Evolutionary conservation across 2,888 invertebrate species (phyloP), one percentile per base, ranked within the genome.

Genomic region (Perizoma affinitatum): DNA sequence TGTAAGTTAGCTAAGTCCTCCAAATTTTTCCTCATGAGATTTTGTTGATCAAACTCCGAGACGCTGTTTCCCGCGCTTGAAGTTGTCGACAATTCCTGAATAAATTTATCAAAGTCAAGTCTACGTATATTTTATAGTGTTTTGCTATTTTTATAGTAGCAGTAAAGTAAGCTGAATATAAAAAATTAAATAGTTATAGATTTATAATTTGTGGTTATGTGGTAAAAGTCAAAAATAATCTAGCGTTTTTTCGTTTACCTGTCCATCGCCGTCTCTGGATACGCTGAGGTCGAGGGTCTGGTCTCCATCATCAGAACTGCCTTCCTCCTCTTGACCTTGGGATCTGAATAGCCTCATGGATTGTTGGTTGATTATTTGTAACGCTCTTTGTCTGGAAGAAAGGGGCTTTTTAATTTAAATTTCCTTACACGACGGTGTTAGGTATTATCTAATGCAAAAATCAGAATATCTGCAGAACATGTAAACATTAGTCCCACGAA

Each of bases 31-130:
- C 92, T 84, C 93, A 92, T 93, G 56, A 93, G 76, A 62, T 83
- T 90, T 63, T 92, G 92, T 67, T 92, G 92, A 58, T 93, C 93
- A 58, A 89, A 93, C 65, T 93, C 93, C 9, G 91, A 89, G 0
- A 93, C 90, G 62, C 93, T 93, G 80, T 93, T 93, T 40, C 91
- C 93, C 46, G 93, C 85, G 63, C 93, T 93, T 42, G 93, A 93
- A 34, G 92, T 91, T 47, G 92, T 90, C 34, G 93, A 93, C 69
- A 90, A 86, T 77, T 93, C 92, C 92, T 92, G 63, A 33, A 60
- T 41, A 55, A 59, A 42, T 7, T 50, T 49, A 52, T 33, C 47
- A 34, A 0, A n/a, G 34, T 38, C 6, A 38, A 38, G 4, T 7
- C 7, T 22, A 22, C 22, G 22, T 38, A 38, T 0, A 4, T 6